Conservation (phyloP, 2,113 vertebrate genomes). For the Entomyzon cyanotis region DNA sequence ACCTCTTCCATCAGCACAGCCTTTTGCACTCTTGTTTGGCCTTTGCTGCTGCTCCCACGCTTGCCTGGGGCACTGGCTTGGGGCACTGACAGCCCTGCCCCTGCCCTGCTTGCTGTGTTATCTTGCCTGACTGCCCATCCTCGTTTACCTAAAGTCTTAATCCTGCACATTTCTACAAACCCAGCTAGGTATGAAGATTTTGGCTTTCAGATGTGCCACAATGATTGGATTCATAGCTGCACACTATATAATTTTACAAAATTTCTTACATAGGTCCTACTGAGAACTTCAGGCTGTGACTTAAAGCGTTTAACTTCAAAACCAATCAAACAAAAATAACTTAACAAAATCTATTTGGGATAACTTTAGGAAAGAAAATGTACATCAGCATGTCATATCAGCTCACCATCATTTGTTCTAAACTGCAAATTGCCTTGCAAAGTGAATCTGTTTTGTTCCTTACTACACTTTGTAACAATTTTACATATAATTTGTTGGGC, state of each 20-base stretch:
- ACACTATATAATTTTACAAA: not conserved
- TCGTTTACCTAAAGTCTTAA: not conserved
- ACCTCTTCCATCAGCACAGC: not conserved
- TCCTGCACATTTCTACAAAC: not conserved
- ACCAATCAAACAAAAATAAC: not conserved
- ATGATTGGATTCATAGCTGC: not conserved
- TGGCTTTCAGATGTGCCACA: not conserved
- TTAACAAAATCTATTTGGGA: not conserved
- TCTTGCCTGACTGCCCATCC: not conserved
- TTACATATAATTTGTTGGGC: not conserved
- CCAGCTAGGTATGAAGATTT: not conserved
- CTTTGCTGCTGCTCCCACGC: not conserved
- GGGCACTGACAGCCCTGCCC: not conserved
- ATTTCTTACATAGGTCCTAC: not conserved
- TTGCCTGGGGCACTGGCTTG: not conserved
- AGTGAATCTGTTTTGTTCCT: not conserved
- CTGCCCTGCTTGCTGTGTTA: not conserved
- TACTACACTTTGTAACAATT: not conserved
- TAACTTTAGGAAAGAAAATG: not conserved
- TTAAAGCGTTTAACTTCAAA: not conserved
- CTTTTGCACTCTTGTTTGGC: not conserved
- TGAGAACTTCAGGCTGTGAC: not conserved
- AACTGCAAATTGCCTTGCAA: not conserved
- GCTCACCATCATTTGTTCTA: not conserved
- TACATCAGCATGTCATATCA: not conserved